Conservation (phyloP, 2,888 invertebrate genomes). For the Cephus pygmeus region DNA sequence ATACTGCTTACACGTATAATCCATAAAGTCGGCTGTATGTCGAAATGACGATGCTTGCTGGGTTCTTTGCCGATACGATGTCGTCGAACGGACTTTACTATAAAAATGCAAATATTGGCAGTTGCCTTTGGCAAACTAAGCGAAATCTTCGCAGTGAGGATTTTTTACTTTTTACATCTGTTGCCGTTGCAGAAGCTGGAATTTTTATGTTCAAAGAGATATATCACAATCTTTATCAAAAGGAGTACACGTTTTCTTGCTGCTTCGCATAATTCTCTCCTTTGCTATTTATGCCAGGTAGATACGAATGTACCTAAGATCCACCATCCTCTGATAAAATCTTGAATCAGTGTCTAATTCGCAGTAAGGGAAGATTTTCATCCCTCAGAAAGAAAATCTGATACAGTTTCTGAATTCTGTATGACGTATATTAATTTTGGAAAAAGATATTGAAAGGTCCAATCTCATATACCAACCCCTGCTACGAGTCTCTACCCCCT, state of each 20-base stretch:
- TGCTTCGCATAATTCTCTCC: background rate
- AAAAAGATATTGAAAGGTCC: background rate
- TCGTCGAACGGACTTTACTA: background rate
- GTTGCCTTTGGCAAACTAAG: background rate
- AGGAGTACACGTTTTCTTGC: background rate
- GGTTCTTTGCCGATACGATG: conserved; percentile 12
- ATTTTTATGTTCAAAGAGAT: background rate
- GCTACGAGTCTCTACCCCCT: background rate
- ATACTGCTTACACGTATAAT: conserved; percentile 15
- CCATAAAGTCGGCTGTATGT: conserved; percentile 2
- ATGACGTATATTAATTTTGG: background rate
- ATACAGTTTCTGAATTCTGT: background rate
- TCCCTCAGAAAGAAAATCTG: background rate
- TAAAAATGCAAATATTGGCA: background rate
- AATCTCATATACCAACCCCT: background rate
- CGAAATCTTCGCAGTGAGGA: background rate
- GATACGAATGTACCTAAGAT: too few species aligned
- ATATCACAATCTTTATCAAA: background rate
- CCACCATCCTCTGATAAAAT: too few species aligned
- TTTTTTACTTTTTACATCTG: background rate
- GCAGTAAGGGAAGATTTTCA: background rate
- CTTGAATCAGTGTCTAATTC: too few species aligned
- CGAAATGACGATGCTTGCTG: conserved; percentile 12
- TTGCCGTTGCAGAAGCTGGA: background rate
- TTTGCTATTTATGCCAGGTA: background rate